Percentiles rank a stretch among this genome's conserved stretches.
Evolutionary conservation across 2,888 invertebrate species (phyloP).

Genomic region (Amphipyra berbera): DNA sequence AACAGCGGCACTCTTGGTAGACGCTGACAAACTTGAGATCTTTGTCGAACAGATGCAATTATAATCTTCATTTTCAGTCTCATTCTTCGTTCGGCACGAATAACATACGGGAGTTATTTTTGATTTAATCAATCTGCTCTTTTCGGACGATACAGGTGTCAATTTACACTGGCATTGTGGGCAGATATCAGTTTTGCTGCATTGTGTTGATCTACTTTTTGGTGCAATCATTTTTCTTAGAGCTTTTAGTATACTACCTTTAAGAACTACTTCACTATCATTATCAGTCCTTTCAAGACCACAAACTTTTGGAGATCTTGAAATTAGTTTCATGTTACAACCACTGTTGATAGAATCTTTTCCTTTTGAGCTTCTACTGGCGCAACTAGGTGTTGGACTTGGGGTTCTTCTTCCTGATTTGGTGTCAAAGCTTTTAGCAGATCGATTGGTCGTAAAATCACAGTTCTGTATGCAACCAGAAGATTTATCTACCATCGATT

Average conservation of each 20-base stretch:
- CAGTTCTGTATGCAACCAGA: slow-evolving; percentile 5
- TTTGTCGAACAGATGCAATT: slow-evolving; percentile 3
- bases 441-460: background rate
- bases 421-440: background rate
- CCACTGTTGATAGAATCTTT: slow-evolving; percentile 15
- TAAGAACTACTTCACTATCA: slow-evolving; percentile 8
- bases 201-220: slow-evolving; percentile 5
- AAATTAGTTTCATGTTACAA: slow-evolving; percentile 33
- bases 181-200: slow-evolving; percentile 17
- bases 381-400: background rate
- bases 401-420: background rate
- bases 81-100: background rate
- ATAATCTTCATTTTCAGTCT: background rate
- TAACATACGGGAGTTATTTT: background rate
- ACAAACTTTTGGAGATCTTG: slow-evolving; percentile 19
- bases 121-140: background rate
- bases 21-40: background rate
- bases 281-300: slow-evolving; percentile 9
- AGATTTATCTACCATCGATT: background rate
- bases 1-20: background rate
- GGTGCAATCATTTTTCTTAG: slow-evolving; percentile 40
- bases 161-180: slow-evolving; percentile 16
- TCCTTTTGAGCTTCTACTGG: background rate
- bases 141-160: background rate
- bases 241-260: slow-evolving; percentile 22